phyloP scores from a whole-genome alignment of 30 jellyfish, hydroid and myxozoan genomes.

The Aurelia sp. region DNA sequence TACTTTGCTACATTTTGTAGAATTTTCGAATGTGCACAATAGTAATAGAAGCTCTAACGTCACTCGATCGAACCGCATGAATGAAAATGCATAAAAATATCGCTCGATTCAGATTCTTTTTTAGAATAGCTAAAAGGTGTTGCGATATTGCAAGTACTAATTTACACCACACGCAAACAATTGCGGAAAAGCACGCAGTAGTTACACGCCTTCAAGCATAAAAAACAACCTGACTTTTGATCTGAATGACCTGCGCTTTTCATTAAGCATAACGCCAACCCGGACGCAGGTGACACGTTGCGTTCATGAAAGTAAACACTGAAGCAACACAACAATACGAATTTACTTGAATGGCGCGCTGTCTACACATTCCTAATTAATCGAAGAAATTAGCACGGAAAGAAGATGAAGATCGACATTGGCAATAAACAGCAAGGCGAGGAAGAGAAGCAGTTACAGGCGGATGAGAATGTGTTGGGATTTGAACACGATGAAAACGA shows the following conservation, averaged over 20 bases:
- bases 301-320: background rate
- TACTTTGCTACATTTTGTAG: too few relatives aligned
- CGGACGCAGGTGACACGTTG: constrained; percentile 57
- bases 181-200: too few relatives aligned
- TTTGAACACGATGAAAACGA: constrained; percentile 13
- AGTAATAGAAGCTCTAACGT: too few relatives aligned
- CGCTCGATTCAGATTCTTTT: too few relatives aligned
- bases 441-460: constrained; percentile 24
- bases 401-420: constrained; percentile 51
- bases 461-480: too few relatives aligned
- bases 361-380: background rate
- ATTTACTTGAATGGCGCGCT: background rate
- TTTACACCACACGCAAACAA: too few relatives aligned
- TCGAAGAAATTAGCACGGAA: background rate
- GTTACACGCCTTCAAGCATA: too few relatives aligned
- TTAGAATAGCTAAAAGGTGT: too few relatives aligned
- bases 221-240: constrained; percentile 36
- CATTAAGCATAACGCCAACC: background rate
- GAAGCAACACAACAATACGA: background rate
- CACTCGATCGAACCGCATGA: too few relatives aligned
- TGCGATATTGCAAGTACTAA: too few relatives aligned
- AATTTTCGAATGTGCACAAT: too few relatives aligned
- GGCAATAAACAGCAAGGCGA: constrained; percentile 20
- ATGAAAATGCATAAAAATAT: too few relatives aligned
- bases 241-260: constrained; percentile 32